Conservation (phyloP, 30 jellyfish, hydroid and myxozoan species). For the Morbakka virulenta region DNA sequence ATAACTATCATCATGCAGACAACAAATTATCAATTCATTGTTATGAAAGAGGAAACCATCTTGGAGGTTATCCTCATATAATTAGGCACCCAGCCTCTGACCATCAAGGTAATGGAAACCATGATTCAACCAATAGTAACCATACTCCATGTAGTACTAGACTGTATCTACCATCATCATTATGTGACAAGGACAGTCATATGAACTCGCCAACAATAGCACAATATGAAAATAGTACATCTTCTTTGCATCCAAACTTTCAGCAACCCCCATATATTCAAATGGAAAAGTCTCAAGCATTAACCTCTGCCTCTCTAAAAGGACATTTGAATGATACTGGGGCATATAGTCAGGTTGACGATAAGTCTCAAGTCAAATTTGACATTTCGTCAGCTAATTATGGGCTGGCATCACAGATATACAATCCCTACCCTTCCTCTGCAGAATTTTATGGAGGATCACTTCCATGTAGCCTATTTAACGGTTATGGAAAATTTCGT, state of each 20-base stretch:
- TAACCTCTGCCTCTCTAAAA: neutral
- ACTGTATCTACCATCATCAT: conserved; percentile 57
- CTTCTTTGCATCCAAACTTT: conserved; percentile 55
- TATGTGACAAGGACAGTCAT: conserved; percentile 72
- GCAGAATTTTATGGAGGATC: neutral
- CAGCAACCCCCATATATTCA: conserved; percentile 30
- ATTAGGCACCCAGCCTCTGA: conserved; percentile 53
- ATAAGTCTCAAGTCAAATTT: neutral
- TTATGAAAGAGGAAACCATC: conserved; percentile 38
- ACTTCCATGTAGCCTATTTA: neutral
- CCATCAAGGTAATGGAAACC: conserved; percentile 63
- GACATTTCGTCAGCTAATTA: neutral
- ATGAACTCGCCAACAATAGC: conserved; percentile 61
- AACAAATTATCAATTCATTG: neutral
- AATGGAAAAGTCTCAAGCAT: neutral
- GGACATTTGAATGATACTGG: neutral
- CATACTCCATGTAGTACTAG: conserved; percentile 76
- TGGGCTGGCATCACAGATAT: neutral
- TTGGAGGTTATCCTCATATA: conserved; percentile 59
- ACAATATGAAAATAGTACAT: conserved; percentile 63
- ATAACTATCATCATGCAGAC: conserved; percentile 68
- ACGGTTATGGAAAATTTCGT: neutral
- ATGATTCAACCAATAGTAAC: conserved; percentile 52
- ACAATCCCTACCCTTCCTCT: neutral
- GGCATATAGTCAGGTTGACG: neutral